Evolutionary conservation across 2,113 vertebrate species (phyloP).

Genomic region (Albula glossodonta): DNA sequence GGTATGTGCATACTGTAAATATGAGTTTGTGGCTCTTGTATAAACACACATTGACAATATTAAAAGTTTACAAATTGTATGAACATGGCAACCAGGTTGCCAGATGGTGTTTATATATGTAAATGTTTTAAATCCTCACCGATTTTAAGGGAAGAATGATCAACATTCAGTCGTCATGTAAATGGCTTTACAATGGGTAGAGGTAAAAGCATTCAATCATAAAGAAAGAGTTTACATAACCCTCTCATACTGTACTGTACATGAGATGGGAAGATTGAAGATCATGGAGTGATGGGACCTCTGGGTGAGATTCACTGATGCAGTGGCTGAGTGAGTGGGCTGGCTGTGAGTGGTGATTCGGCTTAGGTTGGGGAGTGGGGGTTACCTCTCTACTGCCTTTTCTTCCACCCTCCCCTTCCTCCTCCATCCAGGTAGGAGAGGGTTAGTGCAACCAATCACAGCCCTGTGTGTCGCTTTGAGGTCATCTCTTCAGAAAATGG

Average conservation of each 20-base stretch:
- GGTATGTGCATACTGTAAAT: not conserved
- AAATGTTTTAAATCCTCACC: too few relatives aligned
- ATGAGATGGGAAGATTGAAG: not conserved
- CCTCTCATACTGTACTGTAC: not conserved
- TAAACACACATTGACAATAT: not conserved
- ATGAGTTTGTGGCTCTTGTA: not conserved
- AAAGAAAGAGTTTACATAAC: not conserved
- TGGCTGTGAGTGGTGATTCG: not conserved
- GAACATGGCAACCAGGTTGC: not conserved
- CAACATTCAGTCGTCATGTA: too few relatives aligned
- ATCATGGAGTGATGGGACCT: not conserved
- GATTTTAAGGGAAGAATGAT: too few relatives aligned
- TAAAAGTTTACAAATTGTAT: not conserved
- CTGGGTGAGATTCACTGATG: constrained; percentile 10
- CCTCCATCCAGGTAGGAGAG: too few relatives aligned
- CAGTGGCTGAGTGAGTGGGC: not conserved
- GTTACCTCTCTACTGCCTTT: too few relatives aligned
- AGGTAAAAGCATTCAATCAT: too few relatives aligned
- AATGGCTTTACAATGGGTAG: too few relatives aligned
- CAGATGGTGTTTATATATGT: too few relatives aligned
- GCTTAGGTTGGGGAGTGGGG: not conserved
- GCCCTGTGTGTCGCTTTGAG: not conserved
- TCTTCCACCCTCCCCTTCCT: not conserved
- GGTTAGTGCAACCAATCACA: not conserved
- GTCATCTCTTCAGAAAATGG: not conserved